phyloP scores from a whole-genome alignment of 2,113 vertebrate genomes.

The Saccopteryx leptura region DNA sequence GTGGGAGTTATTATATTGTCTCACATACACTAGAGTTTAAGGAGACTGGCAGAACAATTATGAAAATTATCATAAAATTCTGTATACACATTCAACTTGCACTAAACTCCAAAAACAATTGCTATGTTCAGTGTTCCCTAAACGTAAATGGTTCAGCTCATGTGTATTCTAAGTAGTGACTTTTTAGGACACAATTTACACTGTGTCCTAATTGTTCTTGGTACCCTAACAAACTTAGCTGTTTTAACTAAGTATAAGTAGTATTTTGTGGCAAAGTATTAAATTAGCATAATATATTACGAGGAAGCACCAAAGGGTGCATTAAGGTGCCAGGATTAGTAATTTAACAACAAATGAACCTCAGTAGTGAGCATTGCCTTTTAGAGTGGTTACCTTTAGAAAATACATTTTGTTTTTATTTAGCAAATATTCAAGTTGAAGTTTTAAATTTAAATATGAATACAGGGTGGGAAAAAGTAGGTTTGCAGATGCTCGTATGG shows the following conservation, averaged over 20 bases:
- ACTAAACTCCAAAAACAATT: background rate
- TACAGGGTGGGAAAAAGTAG: too few species aligned
- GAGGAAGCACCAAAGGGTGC: background rate
- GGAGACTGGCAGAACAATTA: slow-evolving; percentile 55
- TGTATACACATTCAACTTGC: background rate
- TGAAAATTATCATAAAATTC: background rate
- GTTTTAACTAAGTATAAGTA: background rate
- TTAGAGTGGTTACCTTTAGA: background rate
- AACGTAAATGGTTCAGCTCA: background rate
- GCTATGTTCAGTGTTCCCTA: background rate
- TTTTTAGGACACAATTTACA: background rate
- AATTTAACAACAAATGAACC: background rate
- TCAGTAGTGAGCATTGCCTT: background rate
- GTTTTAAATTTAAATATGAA: too few species aligned
- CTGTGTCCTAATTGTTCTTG: background rate
- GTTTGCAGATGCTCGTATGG: too few species aligned
- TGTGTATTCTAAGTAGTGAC: background rate
- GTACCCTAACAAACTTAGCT: background rate
- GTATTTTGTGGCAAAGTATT: background rate
- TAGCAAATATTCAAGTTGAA: background rate
- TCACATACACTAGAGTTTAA: slow-evolving; percentile 40
- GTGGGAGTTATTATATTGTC: slow-evolving; percentile 56
- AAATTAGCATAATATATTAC: background rate
- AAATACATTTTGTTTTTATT: slow-evolving; percentile 1
- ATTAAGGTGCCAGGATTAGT: background rate